phyloP scores from a whole-genome alignment of 2,888 invertebrate species.

The Dendrolimus pini region DNA sequence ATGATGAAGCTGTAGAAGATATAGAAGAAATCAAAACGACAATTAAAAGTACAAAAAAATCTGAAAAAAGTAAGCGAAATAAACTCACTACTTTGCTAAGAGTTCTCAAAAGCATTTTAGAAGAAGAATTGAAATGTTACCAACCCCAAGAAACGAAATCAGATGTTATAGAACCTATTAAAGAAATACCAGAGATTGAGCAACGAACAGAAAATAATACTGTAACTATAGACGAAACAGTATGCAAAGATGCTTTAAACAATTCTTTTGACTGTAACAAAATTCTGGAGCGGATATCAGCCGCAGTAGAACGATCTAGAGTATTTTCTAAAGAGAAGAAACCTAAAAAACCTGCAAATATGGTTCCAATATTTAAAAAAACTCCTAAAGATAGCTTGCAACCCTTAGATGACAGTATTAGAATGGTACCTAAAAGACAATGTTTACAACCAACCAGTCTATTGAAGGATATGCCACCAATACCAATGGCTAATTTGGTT shows the following conservation, averaged over 20 bases:
- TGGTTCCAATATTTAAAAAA: not conserved
- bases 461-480: not conserved
- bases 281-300: slow-evolving; percentile 1
- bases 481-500: not conserved
- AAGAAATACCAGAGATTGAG: not conserved
- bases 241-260: not conserved
- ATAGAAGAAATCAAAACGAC: not conserved
- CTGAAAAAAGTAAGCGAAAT: not conserved
- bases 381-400: not conserved
- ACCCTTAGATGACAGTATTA: not conserved
- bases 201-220: not conserved
- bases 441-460: not conserved
- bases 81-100: not conserved
- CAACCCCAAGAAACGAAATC: not conserved
- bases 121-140: not conserved
- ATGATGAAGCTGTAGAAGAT: not conserved
- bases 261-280: not conserved
- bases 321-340: not conserved
- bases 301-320: not conserved
- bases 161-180: not conserved
- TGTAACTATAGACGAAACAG: not conserved
- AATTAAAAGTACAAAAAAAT: not conserved
- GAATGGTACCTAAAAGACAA: not conserved
- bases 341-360: not conserved
- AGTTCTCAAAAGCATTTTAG: not conserved